Evolutionary conservation across 2,797 vertebrate genomes (phyloP).

Genomic region (Cyclura pinguis): DNA sequence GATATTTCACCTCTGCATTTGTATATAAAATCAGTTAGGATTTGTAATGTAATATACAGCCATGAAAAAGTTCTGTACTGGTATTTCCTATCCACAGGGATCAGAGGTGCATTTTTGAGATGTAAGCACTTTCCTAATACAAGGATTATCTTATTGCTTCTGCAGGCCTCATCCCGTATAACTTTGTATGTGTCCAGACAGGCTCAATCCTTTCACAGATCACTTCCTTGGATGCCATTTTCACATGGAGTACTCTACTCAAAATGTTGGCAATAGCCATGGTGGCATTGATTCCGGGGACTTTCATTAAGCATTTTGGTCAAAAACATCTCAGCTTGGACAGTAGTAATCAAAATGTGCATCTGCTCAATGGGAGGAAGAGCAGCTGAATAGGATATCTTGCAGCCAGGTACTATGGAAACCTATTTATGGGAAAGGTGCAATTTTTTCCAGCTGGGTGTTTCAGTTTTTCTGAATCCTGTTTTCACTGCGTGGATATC

Average conservation of each 20-base stretch:
- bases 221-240: slow-evolving; percentile 91
- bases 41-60: not conserved
- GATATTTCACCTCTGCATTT: not conserved
- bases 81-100: not conserved
- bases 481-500: not conserved
- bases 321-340: slow-evolving; percentile 81
- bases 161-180: slow-evolving; percentile 94
- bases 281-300: slow-evolving; percentile 89
- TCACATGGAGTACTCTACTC: slow-evolving; percentile 90
- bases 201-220: slow-evolving; percentile 93
- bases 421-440: slow-evolving; percentile 33
- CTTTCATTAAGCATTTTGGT: slow-evolving; percentile 89
- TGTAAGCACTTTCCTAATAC: slow-evolving; percentile 13
- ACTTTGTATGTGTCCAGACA: slow-evolving; percentile 98
- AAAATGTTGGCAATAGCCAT: slow-evolving; percentile 91
- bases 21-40: not conserved
- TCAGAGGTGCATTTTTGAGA: not conserved
- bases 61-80: not conserved
- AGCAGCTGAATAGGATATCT: slow-evolving; percentile 75
- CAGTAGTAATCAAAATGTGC: slow-evolving; percentile 59
- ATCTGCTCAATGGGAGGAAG: slow-evolving; percentile 81
- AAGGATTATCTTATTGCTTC: slow-evolving; percentile 35
- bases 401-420: not conserved
- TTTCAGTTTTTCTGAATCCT: not conserved
- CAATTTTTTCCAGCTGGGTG: slow-evolving; percentile 21